Evolutionary conservation across 2,888 invertebrate species (phyloP), one percentile per base, ranked within the genome.

Genomic region (Leptura quadrifasciata): DNA sequence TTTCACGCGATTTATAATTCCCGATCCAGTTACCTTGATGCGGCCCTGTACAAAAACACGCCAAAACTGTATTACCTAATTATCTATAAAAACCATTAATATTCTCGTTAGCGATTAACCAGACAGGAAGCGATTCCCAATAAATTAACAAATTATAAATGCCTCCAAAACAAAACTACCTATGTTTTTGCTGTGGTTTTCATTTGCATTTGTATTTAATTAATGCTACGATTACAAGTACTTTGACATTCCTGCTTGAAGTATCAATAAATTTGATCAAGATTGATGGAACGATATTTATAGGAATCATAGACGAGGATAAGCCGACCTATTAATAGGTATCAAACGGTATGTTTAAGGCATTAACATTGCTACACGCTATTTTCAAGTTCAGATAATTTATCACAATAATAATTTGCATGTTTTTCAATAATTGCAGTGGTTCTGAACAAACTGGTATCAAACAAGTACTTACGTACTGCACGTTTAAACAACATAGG

Each of bases 121-220:
- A 39, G 39, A 63, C 63, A 63, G 63, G 63, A 63, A 63, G 63
- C 39, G 20, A 63, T 63, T 39, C 35, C 35, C 61, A 15, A 20
- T 35, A 39, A 63, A 39, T 39, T 39, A 63, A 63, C 39, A 39
- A 63, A 63, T 63, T 35, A 63, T 4, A 39, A 17, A 31, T 18
- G 35, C 61, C 60, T n/a, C 27, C 9, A 27, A 21, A 39, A 20
- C 63, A 35, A 39, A n/a, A 17, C 39, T 39, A 39, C 21, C 35
- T 63, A 39, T 20, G 18, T 63, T 63, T 27, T 60, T 21, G 15
- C 12, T 12, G 12, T 12, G 35, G 61, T 39, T 63, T 35, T 35
- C 20, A 63, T 63, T 63, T 0, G 39, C n/a, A n/a, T 47, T 47
- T 47, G 47, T 47, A 3, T n/a, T 47, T 47, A 47, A 47, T 47